These are phyloP conservation scores for Acleris emargana DNA, from an alignment of 2,888 invertebrate genomes.

Conservation along the genomic window DNA sequence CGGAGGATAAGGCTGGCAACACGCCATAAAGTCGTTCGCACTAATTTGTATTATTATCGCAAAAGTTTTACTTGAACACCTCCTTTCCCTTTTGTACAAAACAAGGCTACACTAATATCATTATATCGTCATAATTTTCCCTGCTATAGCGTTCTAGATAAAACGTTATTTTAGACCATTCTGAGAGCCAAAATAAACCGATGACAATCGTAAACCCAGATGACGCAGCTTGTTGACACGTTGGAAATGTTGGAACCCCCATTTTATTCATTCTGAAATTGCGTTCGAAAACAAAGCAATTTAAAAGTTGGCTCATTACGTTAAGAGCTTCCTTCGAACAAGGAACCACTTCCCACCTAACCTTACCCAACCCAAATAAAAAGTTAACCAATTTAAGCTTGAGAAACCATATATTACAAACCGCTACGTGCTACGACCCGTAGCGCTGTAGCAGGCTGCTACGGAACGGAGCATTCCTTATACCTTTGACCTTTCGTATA, in stretches of 20 bases:
- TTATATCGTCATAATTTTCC: conserved; percentile 10
- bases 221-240: conserved; percentile 30
- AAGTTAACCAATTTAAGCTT: conserved; percentile 33
- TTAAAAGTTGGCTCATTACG: neutral
- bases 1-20: conserved; percentile 42
- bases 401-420: conserved; percentile 39
- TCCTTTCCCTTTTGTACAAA: neutral
- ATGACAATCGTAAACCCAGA: conserved; percentile 33
- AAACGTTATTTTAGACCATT: neutral
- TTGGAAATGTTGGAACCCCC: neutral
- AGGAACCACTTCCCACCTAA: conserved; percentile 23
- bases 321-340: conserved; percentile 2
- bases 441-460: conserved; percentile 57
- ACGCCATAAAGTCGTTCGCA: conserved; percentile 52
- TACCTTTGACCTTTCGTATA: conserved; percentile 61
- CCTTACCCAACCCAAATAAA: conserved; percentile 27
- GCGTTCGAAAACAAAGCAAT: conserved; percentile 12
- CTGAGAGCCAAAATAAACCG: conserved; percentile 27
- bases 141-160: conserved; percentile 18
- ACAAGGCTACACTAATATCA: conserved; percentile 1
- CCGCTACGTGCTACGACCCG: conserved; percentile 49
- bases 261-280: conserved; percentile 9
- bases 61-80: conserved; percentile 13
- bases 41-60: conserved; percentile 45
- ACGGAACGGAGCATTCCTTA: conserved; percentile 42